phyloP scores from a whole-genome alignment of 2,797 vertebrate species.

The Molothrus ater region DNA sequence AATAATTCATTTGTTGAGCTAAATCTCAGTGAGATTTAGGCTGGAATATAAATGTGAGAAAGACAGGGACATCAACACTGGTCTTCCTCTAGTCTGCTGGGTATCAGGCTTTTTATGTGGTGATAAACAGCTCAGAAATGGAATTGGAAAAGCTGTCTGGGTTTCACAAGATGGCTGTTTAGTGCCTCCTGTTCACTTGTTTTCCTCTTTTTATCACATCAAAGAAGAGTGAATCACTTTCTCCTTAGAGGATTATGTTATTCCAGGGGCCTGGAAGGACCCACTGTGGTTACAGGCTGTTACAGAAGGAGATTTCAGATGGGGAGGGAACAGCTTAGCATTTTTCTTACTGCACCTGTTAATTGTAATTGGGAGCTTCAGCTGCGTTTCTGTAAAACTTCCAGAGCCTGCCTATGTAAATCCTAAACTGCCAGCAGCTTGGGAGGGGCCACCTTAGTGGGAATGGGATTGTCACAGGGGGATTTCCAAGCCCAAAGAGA shows the following conservation, averaged over 20 bases:
- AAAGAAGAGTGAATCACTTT: constrained; percentile 55
- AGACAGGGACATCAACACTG: background rate
- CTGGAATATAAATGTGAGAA: background rate
- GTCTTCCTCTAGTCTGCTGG: constrained; percentile 12
- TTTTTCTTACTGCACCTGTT: background rate
- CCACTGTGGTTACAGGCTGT: constrained; percentile 6
- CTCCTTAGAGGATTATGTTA: constrained; percentile 36
- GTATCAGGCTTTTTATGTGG: constrained; percentile 39
- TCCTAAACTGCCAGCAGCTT: background rate
- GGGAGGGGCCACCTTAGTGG: background rate
- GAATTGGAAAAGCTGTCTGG: constrained; percentile 45
- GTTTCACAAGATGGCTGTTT: constrained; percentile 65
- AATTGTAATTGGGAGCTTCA: background rate
- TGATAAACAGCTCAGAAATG: constrained; percentile 53
- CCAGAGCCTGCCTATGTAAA: background rate
- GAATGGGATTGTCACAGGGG: background rate
- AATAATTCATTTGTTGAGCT: constrained; percentile 41
- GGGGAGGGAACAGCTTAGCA: background rate
- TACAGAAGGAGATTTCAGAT: background rate
- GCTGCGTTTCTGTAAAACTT: background rate
- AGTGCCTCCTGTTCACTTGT: constrained; percentile 61
- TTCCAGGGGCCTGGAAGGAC: constrained; percentile 27
- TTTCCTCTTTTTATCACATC: constrained; percentile 59
- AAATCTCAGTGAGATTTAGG: background rate
- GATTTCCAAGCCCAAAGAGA: background rate